These are phyloP conservation scores for Meiosimyza platycephala DNA, from an alignment of 2,888 invertebrate genomes.

Conservation along the genomic window DNA sequence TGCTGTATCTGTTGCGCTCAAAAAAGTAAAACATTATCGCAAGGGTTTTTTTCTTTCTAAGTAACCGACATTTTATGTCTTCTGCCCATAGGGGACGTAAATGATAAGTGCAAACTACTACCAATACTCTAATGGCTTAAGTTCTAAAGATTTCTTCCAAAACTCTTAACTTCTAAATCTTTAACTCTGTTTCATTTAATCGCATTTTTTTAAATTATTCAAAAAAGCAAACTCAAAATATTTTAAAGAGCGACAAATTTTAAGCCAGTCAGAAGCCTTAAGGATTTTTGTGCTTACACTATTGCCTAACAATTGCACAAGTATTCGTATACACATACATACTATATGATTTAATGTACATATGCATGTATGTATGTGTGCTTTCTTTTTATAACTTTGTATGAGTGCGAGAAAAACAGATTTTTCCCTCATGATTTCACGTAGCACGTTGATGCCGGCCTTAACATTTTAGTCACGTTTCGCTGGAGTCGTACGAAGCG, in stretches of 20 bases:
- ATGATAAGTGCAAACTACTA: too few relatives aligned
- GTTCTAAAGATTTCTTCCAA: too few relatives aligned
- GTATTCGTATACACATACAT: not conserved
- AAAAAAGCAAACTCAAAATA: not conserved
- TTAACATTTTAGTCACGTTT: constrained; percentile 65
- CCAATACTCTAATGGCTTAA: too few relatives aligned
- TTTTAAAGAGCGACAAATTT: not conserved
- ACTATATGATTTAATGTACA: not conserved
- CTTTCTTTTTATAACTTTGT: not conserved
- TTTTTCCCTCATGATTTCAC: constrained; percentile 39
- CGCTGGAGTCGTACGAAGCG: constrained; percentile 37
- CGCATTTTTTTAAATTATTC: not conserved
- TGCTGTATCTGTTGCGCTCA: too few relatives aligned
- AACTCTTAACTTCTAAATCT: too few relatives aligned
- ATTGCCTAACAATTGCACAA: not conserved
- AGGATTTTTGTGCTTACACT: not conserved
- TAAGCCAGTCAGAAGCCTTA: not conserved
- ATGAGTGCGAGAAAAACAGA: constrained; percentile 35
- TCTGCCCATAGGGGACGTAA: too few relatives aligned
- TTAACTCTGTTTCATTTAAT: not conserved
- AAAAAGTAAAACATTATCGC: too few relatives aligned
- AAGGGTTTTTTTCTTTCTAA: too few relatives aligned
- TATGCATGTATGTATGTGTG: constrained; percentile 23
- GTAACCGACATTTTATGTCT: too few relatives aligned
- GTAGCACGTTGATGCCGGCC: constrained; percentile 43